Evolutionary conservation across 2,797 vertebrate species (phyloP), one percentile per base, ranked within the genome.

Genomic region (Pipistrellus nathusii): DNA sequence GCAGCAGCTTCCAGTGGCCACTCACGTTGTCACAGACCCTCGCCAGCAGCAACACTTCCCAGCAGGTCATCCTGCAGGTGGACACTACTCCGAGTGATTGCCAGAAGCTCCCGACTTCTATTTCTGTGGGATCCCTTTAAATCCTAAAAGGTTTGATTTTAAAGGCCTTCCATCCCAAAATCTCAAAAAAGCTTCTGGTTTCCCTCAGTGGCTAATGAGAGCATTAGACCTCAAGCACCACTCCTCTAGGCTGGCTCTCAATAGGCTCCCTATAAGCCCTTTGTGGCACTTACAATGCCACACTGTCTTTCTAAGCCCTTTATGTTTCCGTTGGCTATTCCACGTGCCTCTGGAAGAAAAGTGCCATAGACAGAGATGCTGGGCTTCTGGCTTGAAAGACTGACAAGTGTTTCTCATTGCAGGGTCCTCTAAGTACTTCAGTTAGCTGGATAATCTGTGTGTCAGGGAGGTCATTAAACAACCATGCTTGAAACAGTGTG

Each of bases 1-100:
- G 84, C 44, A 76, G 78, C 41, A 85, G 30, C 77, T 95, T 93
- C 82, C 51, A 75, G 73, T 9, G 64, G 55, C 62, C 55, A 59
- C 55, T 75, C 88, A 77, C n/a, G 6, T 57, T 87, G 93, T 62
- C 85, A 41, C 57, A 32, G 25, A 27, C 32, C 55, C 73, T 93
- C 53, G 72, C 71, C 59, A 85, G 6, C 14, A 41, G 21, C 48
- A 69, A 6, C 30, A 13, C 21, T 18, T 62, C 30, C 15, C 0
- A 21, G 51, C 25, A 93, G 64, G 57, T 55, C 35, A 38, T 87
- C 46, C 32, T 80, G 21, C 41, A 64, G 66, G 12, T 64, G 10
- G 57, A 38, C 21, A 55, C n/a, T 35, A 44, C 14, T 86, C 46
- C 55, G 35, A 68, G 84, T 38, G 35, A 44, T 48, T 38, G 48